Conservation (phyloP, 2,888 invertebrate species). For the Prosapia bicincta region DNA sequence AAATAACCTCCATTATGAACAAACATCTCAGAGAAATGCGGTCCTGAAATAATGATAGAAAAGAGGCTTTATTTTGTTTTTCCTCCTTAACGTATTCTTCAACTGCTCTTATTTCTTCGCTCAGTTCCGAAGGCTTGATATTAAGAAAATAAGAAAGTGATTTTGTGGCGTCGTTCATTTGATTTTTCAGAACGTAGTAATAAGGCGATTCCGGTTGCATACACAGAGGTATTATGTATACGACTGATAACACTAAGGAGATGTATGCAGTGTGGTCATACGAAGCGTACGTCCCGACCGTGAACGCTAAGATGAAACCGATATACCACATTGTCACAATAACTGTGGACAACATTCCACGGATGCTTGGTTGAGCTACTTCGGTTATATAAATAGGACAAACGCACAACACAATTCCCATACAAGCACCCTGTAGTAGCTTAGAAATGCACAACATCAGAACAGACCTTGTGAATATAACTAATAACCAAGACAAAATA, state of each 20-base stretch:
- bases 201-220: conserved; percentile 62
- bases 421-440: conserved; percentile 7
- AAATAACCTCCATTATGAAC: conserved; percentile 38
- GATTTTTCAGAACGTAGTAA: conserved; percentile 53
- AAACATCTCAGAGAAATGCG: conserved; percentile 51
- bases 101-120: conserved; percentile 22
- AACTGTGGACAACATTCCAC: conserved; percentile 14
- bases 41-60: conserved; percentile 52
- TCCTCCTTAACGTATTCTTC: conserved; percentile 51
- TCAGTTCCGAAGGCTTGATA: conserved; percentile 19
- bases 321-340: conserved; percentile 12
- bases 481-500: conserved; percentile 9
- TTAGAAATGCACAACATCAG: conserved; percentile 3
- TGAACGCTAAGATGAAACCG: conserved; percentile 3
- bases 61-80: conserved; percentile 52
- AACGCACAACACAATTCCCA: conserved; percentile 37
- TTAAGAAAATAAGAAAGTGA: conserved; percentile 28
- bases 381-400: conserved; percentile 39
- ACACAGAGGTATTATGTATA: conserved; percentile 48
- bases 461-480: conserved; percentile 15
- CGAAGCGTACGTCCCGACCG: conserved; percentile 4
- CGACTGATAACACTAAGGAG: conserved; percentile 14
- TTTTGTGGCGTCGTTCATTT: conserved; percentile 48
- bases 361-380: conserved; percentile 20
- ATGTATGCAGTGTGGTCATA: conserved; percentile 6